phyloP scores from a whole-genome alignment of 2,113 vertebrate genomes.

The Perca schrenkii region DNA sequence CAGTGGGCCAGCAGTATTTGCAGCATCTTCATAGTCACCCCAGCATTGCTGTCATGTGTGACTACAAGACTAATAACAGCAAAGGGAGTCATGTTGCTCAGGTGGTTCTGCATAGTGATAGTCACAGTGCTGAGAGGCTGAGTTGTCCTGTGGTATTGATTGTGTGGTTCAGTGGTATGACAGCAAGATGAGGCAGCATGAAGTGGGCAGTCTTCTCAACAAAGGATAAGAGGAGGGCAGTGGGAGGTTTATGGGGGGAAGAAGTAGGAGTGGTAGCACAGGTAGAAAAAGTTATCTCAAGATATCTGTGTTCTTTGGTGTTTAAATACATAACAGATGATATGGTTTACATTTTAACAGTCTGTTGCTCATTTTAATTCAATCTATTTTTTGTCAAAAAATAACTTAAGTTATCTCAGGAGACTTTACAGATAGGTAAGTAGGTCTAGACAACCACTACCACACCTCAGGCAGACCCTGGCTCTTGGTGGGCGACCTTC shows the following conservation, averaged over 20 bases:
- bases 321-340: not conserved
- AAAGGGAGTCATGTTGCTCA: slow-evolving; percentile 46
- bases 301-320: not conserved
- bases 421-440: too few relatives aligned
- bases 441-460: too few relatives aligned
- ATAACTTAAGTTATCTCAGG: too few relatives aligned
- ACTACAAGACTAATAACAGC: slow-evolving; percentile 33
- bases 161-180: slow-evolving; percentile 59
- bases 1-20: not conserved
- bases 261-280: slow-evolving; percentile 16
- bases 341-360: not conserved
- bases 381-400: too few relatives aligned
- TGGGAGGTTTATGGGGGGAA: slow-evolving; percentile 34
- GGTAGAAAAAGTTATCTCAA: not conserved
- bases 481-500: too few relatives aligned
- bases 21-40: not conserved
- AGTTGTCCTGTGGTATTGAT: slow-evolving; percentile 42
- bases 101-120: slow-evolving; percentile 29
- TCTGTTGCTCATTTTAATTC: not conserved
- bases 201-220: slow-evolving; percentile 47
- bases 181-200: slow-evolving; percentile 61
- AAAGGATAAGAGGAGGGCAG: slow-evolving; percentile 42
- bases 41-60: slow-evolving; percentile 28
- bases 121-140: slow-evolving; percentile 44
- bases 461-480: too few relatives aligned